Evolutionary conservation across 1,140 invertebrate species (phyloP).

Genomic region (Caerostris darwini): DNA sequence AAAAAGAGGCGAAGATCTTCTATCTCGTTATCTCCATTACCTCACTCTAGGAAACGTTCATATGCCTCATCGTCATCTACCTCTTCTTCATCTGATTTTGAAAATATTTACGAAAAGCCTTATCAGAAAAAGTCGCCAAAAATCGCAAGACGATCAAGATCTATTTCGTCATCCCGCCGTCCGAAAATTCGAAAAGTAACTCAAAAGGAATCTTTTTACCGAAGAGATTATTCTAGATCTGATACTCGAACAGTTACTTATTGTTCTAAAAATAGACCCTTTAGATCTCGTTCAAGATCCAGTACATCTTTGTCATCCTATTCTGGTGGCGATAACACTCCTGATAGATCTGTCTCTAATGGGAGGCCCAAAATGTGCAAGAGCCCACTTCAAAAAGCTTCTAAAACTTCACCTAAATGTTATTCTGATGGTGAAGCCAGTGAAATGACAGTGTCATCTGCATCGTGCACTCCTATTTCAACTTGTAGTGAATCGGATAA

Average conservation of each 20-base stretch:
- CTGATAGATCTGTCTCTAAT: not conserved
- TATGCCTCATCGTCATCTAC: not conserved
- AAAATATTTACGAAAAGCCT: not conserved
- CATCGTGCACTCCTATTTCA: constrained; percentile 24
- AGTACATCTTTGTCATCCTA: not conserved
- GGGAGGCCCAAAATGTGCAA: not conserved
- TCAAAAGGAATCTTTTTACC: not conserved
- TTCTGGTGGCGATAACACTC: not conserved
- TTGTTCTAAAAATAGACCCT: not conserved
- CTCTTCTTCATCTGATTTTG: constrained; percentile 22
- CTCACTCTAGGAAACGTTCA: not conserved
- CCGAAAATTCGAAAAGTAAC: not conserved
- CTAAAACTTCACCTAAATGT: not conserved
- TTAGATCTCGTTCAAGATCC: not conserved
- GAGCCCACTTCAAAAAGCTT: not conserved
- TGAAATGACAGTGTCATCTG: not conserved
- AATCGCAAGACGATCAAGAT: not conserved
- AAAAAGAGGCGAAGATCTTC: constrained; percentile 7
- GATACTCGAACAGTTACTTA: not conserved
- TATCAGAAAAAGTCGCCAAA: not conserved
- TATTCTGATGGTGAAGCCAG: constrained; percentile 9
- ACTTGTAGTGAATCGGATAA: not conserved
- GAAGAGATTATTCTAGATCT: not conserved
- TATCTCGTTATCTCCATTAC: not conserved
- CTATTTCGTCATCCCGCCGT: not conserved